These are phyloP conservation scores for Caenorhabditis inopinata DNA, from an alignment of 1,140 invertebrate genomes.

Conservation along the genomic window DNA sequence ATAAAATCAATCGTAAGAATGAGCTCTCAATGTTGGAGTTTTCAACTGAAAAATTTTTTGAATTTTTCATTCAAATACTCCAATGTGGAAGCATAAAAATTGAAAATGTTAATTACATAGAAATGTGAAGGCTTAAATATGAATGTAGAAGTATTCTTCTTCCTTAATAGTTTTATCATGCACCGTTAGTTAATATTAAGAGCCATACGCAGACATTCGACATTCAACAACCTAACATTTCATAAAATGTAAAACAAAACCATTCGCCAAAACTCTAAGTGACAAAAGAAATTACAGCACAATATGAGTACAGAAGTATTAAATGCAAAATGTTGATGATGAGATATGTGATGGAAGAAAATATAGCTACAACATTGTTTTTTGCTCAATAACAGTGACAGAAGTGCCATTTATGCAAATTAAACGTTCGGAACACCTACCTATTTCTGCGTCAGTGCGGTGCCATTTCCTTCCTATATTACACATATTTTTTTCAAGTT, in stretches of 20 bases:
- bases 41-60: neutral
- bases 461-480: constrained; percentile 40
- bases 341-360: constrained; percentile 2
- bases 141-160: constrained; percentile 1
- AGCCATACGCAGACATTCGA: neutral
- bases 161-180: neutral
- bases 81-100: neutral
- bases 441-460: constrained; percentile 40
- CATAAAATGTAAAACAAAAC: neutral
- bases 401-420: neutral
- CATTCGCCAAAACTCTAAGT: neutral
- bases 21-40: neutral
- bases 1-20: neutral
- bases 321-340: constrained; percentile 10
- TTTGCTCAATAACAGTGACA: constrained; percentile 25
- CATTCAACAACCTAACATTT: neutral
- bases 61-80: neutral
- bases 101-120: constrained; percentile 21
- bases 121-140: neutral
- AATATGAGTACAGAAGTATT: neutral
- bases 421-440: constrained; percentile 27
- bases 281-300: neutral
- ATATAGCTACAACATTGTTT: constrained; percentile 28
- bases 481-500: constrained; percentile 16
- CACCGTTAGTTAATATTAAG: neutral